Conservation (phyloP, 2,888 invertebrate genomes). For the Andrena bucephala region DNA sequence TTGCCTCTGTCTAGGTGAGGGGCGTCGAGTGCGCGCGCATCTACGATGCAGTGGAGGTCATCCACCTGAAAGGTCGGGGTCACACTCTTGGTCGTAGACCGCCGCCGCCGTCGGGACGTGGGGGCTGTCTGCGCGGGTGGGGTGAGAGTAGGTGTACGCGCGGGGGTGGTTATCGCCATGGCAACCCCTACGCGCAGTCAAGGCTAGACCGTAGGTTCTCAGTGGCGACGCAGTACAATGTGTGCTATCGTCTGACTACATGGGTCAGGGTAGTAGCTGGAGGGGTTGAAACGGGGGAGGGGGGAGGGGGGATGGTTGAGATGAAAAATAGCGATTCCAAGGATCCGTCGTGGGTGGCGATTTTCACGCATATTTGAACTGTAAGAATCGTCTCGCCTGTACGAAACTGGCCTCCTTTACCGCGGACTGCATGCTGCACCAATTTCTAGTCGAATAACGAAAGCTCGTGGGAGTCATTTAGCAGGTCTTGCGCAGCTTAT, state of each 20-base stretch:
- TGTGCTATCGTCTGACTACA: constrained; percentile 60
- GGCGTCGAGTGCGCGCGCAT: constrained; percentile 78
- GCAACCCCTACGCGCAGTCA: constrained; percentile 82
- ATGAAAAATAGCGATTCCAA: constrained; percentile 67
- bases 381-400: constrained; percentile 6
- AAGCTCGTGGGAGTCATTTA: too few species aligned
- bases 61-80: constrained; percentile 85
- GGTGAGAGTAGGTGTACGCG: constrained; percentile 47
- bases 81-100: constrained; percentile 81
- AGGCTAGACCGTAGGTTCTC: constrained; percentile 81
- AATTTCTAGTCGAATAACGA: too few species aligned
- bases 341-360: constrained; percentile 34
- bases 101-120: constrained; percentile 63
- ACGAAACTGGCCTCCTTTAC: too few species aligned
- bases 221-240: constrained; percentile 68
- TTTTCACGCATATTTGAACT: constrained; percentile 37
- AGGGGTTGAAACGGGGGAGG: constrained; percentile 7
- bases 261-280: neutral
- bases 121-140: constrained; percentile 32
- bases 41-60: constrained; percentile 84
- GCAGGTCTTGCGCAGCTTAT: too few species aligned
- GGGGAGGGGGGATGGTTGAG: constrained; percentile 9
- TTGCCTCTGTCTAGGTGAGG: constrained; percentile 71
- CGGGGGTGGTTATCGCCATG: constrained; percentile 78
- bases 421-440: too few species aligned